These are phyloP conservation scores for Cynoglossus semilaevis DNA, from an alignment of 2,113 vertebrate genomes.

Conservation along the genomic window DNA sequence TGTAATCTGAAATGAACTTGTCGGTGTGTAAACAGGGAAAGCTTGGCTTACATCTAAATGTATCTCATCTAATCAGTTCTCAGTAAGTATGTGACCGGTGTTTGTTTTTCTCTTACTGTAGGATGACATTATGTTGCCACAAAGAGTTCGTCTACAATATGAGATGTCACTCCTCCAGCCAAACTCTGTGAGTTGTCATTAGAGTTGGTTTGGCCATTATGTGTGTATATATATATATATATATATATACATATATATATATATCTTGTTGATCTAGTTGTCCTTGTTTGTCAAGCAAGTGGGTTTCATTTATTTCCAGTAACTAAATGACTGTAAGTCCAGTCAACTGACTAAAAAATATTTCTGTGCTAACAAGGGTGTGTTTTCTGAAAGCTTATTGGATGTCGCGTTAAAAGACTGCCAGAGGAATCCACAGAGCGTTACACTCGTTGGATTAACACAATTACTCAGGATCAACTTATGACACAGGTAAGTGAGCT, in stretches of 20 bases:
- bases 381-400: constrained; percentile 81
- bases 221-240: too few species aligned
- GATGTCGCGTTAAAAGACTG: constrained; percentile 83
- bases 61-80: too few species aligned
- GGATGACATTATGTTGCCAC: constrained; percentile 94
- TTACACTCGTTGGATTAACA: constrained; percentile 95
- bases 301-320: too few species aligned
- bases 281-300: too few species aligned
- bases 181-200: constrained; percentile 80
- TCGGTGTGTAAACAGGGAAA: too few species aligned
- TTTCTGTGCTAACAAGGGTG: constrained; percentile 9
- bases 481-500: constrained; percentile 91
- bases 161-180: constrained; percentile 76
- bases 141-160: constrained; percentile 86
- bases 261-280: too few species aligned
- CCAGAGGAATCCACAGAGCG: constrained; percentile 87
- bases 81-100: too few species aligned
- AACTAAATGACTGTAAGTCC: too few species aligned
- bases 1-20: too few species aligned
- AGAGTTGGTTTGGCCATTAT: background rate
- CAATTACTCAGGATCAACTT: constrained; percentile 81
- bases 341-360: background rate
- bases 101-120: constrained; percentile 50
- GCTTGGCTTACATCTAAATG: too few species aligned
- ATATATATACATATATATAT: too few species aligned